Base-by-base conservation (phyloP, 2,888 invertebrate genomes). In the Camponotus fellah region DNA sequence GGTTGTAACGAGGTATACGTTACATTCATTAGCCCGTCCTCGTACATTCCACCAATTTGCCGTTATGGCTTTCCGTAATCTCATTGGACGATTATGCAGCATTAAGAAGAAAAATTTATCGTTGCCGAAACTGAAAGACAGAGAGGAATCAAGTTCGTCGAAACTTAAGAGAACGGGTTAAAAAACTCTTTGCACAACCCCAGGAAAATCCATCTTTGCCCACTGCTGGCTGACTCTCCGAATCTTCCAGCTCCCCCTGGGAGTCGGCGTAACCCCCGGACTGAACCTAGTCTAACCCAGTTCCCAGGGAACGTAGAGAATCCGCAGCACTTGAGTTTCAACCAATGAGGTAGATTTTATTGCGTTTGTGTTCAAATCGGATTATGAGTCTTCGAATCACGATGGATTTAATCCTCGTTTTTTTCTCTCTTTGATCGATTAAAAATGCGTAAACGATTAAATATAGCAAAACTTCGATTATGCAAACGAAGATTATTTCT, bases 341-440 rank as follows among this genome's bases (percentile, higher is more conserved):
- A 80, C 58, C 60, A 53, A n/a, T n/a, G 79, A 60, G 37, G 74
- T 80, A 72, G 79, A 80, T 80, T 80, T 80, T 80, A 80, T 80
- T 80, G 72, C 79, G 60, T 79, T 79, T 79, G 79, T 79, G 71
- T 72, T 72, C 58, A 80, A 80, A 80, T 80, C 79, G 72, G 79
- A 80, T 80, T 80, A 80, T 72, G 46, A 34, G 46, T 80, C 79
- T 80, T 80, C 72, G 79, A 80, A 65, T 76, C 64, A 56, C 64
- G 75, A 81, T 75, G 53, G 64, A 75, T 81, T 76, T 81, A 81
- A 81, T 65, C 32, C 32, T 43, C 46, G 8, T 32, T 76, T 64
- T 46, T 40, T 40, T 49, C 10, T 40, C 49, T 32, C 32, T 21
- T 34, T 49, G 40, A 37, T 32, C 60, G 60, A 80, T 80, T 71